Conservation (phyloP, 1,140 invertebrate species). For the Agraylea sexmaculata region DNA sequence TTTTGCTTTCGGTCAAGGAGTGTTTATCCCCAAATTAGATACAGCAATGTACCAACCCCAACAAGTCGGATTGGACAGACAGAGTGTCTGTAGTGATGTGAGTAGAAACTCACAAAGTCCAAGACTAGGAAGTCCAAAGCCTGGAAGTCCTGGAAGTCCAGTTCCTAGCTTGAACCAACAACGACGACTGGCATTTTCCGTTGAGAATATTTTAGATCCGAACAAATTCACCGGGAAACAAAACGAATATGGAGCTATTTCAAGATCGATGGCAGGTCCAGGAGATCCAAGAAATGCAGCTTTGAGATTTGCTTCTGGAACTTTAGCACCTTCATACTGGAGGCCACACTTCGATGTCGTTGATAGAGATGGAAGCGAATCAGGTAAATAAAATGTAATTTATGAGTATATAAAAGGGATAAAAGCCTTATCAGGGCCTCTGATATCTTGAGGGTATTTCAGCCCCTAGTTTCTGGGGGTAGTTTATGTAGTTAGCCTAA, state of each 20-base stretch:
- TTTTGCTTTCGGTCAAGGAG: slow-evolving; percentile 19
- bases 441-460: too few relatives aligned
- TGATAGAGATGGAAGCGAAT: slow-evolving; percentile 41
- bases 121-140: slow-evolving; percentile 25
- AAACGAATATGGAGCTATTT: slow-evolving; percentile 8
- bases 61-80: slow-evolving; percentile 13
- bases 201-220: slow-evolving; percentile 84
- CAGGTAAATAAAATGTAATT: slow-evolving; percentile 32
- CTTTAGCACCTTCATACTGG: slow-evolving; percentile 42
- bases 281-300: slow-evolving; percentile 1
- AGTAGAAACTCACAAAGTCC: slow-evolving; percentile 30
- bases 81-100: slow-evolving; percentile 35
- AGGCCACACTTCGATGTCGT: slow-evolving; percentile 44
- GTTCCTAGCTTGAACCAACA: slow-evolving; percentile 25
- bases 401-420: neutral
- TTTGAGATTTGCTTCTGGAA: slow-evolving; percentile 24
- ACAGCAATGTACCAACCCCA: slow-evolving; percentile 5
- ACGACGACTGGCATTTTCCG: slow-evolving; percentile 65
- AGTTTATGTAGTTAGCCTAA: too few relatives aligned
- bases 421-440: too few relatives aligned
- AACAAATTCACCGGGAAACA: slow-evolving; percentile 71
- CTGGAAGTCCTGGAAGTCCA: slow-evolving; percentile 20
- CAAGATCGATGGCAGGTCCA: slow-evolving; percentile 6
- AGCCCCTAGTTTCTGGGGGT: too few relatives aligned
- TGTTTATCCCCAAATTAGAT: slow-evolving; percentile 16